Evolutionary conservation across 2,888 invertebrate genomes (phyloP).

Genomic region (Athripsodes cinereus): DNA sequence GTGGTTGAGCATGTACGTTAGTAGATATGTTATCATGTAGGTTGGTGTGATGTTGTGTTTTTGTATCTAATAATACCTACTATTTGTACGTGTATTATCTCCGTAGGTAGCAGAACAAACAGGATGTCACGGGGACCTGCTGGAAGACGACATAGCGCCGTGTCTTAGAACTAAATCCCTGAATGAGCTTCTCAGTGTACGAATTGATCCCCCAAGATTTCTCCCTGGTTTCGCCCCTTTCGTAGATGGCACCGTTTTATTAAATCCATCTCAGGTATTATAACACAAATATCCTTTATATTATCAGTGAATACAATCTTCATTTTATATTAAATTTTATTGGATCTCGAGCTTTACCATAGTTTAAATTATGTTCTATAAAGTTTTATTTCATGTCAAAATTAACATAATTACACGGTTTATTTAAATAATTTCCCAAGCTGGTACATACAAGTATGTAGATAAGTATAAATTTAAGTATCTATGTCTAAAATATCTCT

Average conservation of each 20-base stretch:
- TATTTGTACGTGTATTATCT: conserved; percentile 8
- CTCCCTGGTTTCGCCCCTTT: conserved; percentile 92
- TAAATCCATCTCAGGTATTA: conserved; percentile 55
- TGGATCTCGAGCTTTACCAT: not conserved
- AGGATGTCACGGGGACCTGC: conserved; percentile 74
- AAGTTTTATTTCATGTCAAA: no score
- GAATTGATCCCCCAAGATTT: conserved; percentile 74
- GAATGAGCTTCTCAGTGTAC: conserved; percentile 64
- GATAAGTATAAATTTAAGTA: no score
- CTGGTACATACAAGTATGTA: no score
- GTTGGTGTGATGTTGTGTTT: no score
- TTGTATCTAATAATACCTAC: no score
- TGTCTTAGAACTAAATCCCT: conserved; percentile 77
- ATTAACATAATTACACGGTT: conserved; percentile 4
- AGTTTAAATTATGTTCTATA: not conserved
- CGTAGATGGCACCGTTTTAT: conserved; percentile 82
- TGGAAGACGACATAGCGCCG: conserved; percentile 78
- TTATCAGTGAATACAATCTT: not conserved
- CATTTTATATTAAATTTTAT: not conserved
- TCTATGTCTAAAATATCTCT: no score
- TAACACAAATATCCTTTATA: not conserved
- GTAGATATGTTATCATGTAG: no score
- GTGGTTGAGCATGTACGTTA: no score
- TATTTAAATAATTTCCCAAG: no score
- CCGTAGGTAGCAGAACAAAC: conserved; percentile 75